phyloP scores from a whole-genome alignment of 2,797 vertebrate species.

The Rhinophrynus dorsalis region DNA sequence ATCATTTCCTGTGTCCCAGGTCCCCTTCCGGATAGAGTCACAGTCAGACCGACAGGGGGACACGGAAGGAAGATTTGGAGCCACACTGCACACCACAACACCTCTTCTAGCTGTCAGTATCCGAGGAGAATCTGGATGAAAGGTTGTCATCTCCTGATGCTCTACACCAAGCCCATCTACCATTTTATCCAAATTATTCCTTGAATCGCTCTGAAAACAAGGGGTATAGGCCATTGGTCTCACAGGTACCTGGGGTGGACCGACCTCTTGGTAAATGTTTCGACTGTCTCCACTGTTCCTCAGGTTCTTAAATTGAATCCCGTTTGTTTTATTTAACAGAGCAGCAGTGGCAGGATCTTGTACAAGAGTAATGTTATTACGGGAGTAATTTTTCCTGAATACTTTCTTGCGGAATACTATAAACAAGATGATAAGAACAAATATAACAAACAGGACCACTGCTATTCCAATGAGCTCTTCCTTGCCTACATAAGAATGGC shows the following conservation, averaged over 20 bases:
- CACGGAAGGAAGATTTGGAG: conserved; percentile 87
- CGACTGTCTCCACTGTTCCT: conserved; percentile 80
- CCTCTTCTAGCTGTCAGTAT: conserved; percentile 85
- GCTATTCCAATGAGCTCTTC: conserved; percentile 95
- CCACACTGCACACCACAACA: conserved; percentile 93
- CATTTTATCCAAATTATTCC: conserved; percentile 86
- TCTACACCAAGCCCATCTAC: conserved; percentile 78
- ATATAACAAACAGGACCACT: conserved; percentile 87
- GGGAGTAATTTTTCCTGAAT: conserved; percentile 92
- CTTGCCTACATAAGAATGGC: conserved; percentile 88
- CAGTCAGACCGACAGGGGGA: conserved; percentile 91
- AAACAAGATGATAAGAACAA: conserved; percentile 84
- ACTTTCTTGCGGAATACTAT: conserved; percentile 92
- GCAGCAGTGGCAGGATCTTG: conserved; percentile 93
- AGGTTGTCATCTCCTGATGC: conserved; percentile 94
- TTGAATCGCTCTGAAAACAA: conserved; percentile 87
- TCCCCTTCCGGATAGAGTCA: conserved; percentile 88
- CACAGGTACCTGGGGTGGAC: conserved; percentile 90
- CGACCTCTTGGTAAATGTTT: conserved; percentile 85
- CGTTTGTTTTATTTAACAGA: conserved; percentile 90
- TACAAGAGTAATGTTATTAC: conserved; percentile 89
- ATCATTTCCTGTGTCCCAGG: conserved; percentile 82
- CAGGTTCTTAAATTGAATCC: conserved; percentile 84
- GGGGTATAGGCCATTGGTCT: conserved; percentile 95
- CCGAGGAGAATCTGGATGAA: conserved; percentile 89